These are phyloP conservation scores for Limulus polyphemus DNA, from an alignment of 2,888 invertebrate species.

Conservation along the genomic window DNA sequence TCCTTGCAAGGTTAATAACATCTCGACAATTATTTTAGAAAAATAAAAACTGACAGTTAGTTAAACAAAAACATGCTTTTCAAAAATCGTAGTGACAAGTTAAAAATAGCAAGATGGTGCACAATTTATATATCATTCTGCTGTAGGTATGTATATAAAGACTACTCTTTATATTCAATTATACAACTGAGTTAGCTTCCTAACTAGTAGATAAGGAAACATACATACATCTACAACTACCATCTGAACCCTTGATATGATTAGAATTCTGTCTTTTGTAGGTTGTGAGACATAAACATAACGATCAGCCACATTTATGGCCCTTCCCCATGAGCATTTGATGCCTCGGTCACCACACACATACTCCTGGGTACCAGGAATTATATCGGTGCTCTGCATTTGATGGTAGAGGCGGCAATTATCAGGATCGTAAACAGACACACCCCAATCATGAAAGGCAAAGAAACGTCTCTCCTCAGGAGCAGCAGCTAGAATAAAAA, in stretches of 20 bases:
- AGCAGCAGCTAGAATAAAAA: slow-evolving; percentile 18
- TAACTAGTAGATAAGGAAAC: too few species aligned
- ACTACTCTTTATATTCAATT: too few species aligned
- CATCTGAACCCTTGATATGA: slow-evolving; percentile 58
- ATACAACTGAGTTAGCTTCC: too few species aligned
- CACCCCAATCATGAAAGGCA: slow-evolving; percentile 61
- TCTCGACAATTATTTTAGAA: too few species aligned
- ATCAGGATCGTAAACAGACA: slow-evolving; percentile 57
- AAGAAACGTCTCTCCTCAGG: slow-evolving; percentile 44
- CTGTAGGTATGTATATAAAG: too few species aligned
- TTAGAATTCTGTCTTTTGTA: slow-evolving; percentile 52
- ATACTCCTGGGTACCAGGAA: slow-evolving; percentile 55
- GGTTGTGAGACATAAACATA: slow-evolving; percentile 63
- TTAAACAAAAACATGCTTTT: too few species aligned
- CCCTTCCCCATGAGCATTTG: slow-evolving; percentile 57
- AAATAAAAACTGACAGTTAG: too few species aligned
- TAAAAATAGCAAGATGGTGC: too few species aligned
- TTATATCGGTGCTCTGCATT: slow-evolving; percentile 55
- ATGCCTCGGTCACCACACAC: slow-evolving; percentile 55
- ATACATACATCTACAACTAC: slow-evolving; percentile 52
- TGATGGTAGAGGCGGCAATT: slow-evolving; percentile 56
- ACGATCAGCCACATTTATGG: slow-evolving; percentile 56
- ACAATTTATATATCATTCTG: too few species aligned
- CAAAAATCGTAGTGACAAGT: too few species aligned
- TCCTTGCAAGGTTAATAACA: too few species aligned